phyloP scores from a whole-genome alignment of 2,888 invertebrate species.

The Temnothorax ravouxi region DNA sequence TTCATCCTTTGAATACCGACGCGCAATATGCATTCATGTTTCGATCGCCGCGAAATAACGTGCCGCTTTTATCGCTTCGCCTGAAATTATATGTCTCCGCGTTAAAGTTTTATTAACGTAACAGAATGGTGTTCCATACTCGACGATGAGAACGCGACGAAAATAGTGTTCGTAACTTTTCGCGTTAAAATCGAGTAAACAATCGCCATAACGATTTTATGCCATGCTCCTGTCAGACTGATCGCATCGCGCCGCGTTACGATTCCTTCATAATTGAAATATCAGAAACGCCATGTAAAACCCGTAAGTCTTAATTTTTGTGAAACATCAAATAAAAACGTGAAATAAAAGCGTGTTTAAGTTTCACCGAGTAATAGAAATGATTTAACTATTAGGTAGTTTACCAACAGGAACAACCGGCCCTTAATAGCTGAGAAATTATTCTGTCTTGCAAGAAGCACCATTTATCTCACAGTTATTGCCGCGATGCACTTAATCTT shows the following conservation, averaged over 20 bases:
- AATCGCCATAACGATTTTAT: conserved; percentile 38
- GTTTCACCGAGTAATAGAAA: neutral
- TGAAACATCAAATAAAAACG: neutral
- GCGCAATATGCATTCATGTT: neutral
- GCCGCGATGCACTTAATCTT: neutral
- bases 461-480: conserved; percentile 21
- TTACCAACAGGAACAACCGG: too few relatives aligned
- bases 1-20: neutral
- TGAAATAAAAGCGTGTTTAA: neutral
- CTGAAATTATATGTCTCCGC: conserved; percentile 24
- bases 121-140: conserved; percentile 22
- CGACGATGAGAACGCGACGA: neutral
- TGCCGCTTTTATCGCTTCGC: conserved; percentile 5
- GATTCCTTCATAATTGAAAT: conserved; percentile 15
- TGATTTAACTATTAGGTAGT: neutral
- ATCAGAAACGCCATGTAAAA: neutral
- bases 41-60: conserved; percentile 28
- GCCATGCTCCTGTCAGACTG: neutral
- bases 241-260: neutral
- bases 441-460: neutral
- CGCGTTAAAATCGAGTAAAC: conserved; percentile 41
- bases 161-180: conserved; percentile 32
- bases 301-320: neutral
- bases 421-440: neutral
- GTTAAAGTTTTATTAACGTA: conserved; percentile 58